Conservation (phyloP, 2,888 invertebrate genomes). For the Dynastes grantii region DNA sequence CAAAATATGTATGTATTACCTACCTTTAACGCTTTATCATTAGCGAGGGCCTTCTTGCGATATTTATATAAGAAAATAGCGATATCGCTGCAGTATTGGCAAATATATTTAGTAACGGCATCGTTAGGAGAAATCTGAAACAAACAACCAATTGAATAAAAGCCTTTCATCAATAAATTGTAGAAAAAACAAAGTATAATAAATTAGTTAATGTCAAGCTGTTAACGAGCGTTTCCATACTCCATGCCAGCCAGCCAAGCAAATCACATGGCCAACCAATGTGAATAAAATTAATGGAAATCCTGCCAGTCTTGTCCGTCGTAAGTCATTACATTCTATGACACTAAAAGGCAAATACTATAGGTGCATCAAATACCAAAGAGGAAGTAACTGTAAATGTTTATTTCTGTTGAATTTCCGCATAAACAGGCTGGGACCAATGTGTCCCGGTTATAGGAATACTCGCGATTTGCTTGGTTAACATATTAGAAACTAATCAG, state of each 20-base stretch:
- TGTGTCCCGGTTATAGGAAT: neutral
- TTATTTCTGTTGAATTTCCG: neutral
- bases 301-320: too few relatives aligned
- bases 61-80: constrained; percentile 53
- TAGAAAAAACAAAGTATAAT: neutral
- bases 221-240: too few relatives aligned
- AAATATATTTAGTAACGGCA: constrained; percentile 51
- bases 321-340: too few relatives aligned
- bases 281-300: too few relatives aligned
- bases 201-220: too few relatives aligned
- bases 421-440: neutral
- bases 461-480: too few relatives aligned
- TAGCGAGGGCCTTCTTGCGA: constrained; percentile 49
- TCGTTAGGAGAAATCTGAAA: constrained; percentile 53
- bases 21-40: constrained; percentile 54
- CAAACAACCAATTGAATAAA: constrained; percentile 16
- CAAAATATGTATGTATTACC: too few relatives aligned
- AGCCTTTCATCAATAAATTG: neutral
- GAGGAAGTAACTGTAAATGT: neutral
- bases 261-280: too few relatives aligned
- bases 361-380: too few relatives aligned
- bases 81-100: constrained; percentile 53
- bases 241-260: too few relatives aligned
- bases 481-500: too few relatives aligned
- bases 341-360: too few relatives aligned